phyloP scores from a whole-genome alignment of 2,888 invertebrate genomes.

The Drosophila histrio region DNA sequence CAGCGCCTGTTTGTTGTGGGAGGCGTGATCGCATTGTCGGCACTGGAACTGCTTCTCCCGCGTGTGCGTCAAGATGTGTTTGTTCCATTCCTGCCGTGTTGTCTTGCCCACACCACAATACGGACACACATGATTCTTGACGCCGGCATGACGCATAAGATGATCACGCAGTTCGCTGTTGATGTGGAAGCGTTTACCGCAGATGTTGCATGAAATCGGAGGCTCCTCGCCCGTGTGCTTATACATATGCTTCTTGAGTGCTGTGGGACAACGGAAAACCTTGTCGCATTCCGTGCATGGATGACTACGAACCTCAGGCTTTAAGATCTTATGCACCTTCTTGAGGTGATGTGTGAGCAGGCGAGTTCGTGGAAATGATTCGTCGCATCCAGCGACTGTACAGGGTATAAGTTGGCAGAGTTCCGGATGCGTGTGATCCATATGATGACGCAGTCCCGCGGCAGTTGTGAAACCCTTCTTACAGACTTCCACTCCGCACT shows the following conservation, averaged over 20 bases:
- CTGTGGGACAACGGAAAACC: conserved; percentile 81
- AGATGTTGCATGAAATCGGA: conserved; percentile 81
- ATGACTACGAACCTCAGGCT: conserved; percentile 65
- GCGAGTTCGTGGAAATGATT: conserved; percentile 75
- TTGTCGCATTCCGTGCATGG: conserved; percentile 81
- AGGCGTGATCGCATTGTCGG: conserved; percentile 73
- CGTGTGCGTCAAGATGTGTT: conserved; percentile 82
- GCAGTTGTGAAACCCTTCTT: conserved; percentile 79
- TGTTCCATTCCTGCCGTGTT: conserved; percentile 82
- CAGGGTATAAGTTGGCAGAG: conserved; percentile 73
- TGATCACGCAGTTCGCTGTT: conserved; percentile 82
- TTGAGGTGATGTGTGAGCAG: conserved; percentile 79
- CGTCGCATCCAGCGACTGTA: conserved; percentile 77
- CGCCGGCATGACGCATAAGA: conserved; percentile 81
- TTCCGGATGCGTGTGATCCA: conserved; percentile 80
- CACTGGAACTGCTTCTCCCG: conserved; percentile 82
- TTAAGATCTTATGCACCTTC: conserved; percentile 70
- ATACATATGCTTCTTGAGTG: conserved; percentile 82
- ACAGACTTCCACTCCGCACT: conserved; percentile 78
- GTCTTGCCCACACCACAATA: conserved; percentile 83
- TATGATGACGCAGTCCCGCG: conserved; percentile 74
- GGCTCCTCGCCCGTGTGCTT: conserved; percentile 81
- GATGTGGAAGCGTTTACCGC: conserved; percentile 81
- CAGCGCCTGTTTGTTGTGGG: conserved; percentile 79
- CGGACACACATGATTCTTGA: conserved; percentile 82